Evolutionary conservation across 2,797 vertebrate species (phyloP).

Genomic region (Leptodactylus fallax): DNA sequence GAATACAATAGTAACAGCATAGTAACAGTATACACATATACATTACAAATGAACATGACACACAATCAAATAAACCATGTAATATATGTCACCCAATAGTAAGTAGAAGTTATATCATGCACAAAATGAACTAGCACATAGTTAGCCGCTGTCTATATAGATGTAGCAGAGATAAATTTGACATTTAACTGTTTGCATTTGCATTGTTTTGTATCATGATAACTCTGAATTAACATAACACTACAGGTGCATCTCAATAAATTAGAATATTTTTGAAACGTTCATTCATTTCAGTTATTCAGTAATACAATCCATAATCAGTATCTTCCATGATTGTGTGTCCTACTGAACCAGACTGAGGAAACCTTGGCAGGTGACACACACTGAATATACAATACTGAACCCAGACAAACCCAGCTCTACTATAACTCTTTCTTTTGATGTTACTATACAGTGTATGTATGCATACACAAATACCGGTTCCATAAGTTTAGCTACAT

Average conservation of each 20-base stretch:
- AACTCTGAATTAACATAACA: too few species aligned
- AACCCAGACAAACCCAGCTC: background rate
- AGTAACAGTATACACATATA: background rate
- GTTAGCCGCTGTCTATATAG: background rate
- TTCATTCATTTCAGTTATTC: too few species aligned
- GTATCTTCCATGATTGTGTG: too few species aligned
- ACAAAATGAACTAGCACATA: background rate
- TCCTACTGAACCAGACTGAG: too few species aligned
- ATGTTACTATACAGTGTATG: background rate
- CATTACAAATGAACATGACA: background rate
- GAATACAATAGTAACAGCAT: slow-evolving; percentile 16
- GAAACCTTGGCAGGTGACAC: too few species aligned
- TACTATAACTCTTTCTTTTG: background rate
- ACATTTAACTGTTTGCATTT: too few species aligned
- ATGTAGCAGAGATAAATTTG: too few species aligned
- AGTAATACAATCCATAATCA: too few species aligned
- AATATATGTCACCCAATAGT: background rate
- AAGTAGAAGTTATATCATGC: background rate
- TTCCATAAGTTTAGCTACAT: background rate
- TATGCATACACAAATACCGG: slow-evolving; percentile 16
- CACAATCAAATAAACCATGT: background rate
- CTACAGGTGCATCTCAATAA: background rate
- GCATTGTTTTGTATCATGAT: too few species aligned
- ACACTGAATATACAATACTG: too few species aligned
- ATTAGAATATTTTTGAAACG: too few species aligned